These are phyloP conservation scores for Chaenogobius annularis DNA, from an alignment of 2,113 vertebrate species.

Conservation along the genomic window DNA sequence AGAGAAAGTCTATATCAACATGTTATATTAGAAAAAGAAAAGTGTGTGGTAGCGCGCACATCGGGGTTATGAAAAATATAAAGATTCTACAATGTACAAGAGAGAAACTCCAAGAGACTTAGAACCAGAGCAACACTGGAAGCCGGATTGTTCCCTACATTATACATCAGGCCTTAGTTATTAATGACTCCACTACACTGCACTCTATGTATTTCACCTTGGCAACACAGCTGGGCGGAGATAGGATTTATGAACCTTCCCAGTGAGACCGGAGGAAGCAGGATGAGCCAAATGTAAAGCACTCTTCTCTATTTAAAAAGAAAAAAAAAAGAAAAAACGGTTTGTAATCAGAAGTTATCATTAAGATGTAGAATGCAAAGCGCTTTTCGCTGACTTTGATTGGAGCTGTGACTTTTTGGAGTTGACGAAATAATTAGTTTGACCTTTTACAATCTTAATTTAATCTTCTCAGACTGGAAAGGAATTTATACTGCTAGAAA, in stretches of 20 bases:
- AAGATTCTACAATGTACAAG: neutral
- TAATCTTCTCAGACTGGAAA: constrained; percentile 53
- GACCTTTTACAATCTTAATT: constrained; percentile 65
- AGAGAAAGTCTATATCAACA: constrained; percentile 5
- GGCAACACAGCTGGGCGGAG: constrained; percentile 31
- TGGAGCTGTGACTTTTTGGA: constrained; percentile 61
- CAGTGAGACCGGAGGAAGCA: constrained; percentile 34
- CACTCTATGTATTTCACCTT: constrained; percentile 26
- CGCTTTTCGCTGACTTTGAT: constrained; percentile 64
- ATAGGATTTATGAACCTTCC: constrained; percentile 42
- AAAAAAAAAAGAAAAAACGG: constrained; percentile 29
- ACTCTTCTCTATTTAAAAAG: constrained; percentile 35
- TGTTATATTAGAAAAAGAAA: neutral
- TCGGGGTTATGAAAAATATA: constrained; percentile 1
- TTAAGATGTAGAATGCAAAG: constrained; percentile 56
- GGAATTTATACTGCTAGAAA: constrained; percentile 46
- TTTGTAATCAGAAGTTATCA: constrained; percentile 62
- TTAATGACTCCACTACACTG: constrained; percentile 33
- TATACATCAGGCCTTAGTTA: constrained; percentile 45
- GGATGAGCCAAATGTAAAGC: constrained; percentile 56
- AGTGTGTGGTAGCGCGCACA: neutral
- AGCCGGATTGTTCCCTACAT: constrained; percentile 29
- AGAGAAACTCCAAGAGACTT: neutral
- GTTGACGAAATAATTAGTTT: constrained; percentile 62
- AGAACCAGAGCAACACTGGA: neutral